Percentiles rank a stretch among this genome's conserved stretches.
Conservation (phyloP, 2,888 invertebrate genomes). For the Aricia artaxerxes region DNA sequence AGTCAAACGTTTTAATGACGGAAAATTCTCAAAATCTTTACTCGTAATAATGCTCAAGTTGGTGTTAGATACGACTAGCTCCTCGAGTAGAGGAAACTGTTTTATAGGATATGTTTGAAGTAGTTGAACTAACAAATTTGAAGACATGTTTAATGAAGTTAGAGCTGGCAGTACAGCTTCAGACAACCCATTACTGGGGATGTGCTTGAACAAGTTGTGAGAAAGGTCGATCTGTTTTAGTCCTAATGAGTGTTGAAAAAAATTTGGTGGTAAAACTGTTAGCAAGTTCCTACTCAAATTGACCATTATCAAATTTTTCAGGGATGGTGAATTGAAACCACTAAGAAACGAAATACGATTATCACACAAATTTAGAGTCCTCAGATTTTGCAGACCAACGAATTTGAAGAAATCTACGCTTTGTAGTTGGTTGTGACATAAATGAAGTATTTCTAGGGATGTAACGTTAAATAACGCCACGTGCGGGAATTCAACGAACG, state of each 20-base stretch:
- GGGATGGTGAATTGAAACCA: conserved; percentile 87
- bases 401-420: conserved; percentile 88
- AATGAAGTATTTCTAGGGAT: conserved; percentile 85
- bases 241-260: conserved; percentile 86
- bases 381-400: conserved; percentile 86
- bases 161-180: conserved; percentile 86
- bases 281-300: conserved; percentile 89
- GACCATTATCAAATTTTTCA: conserved; percentile 86
- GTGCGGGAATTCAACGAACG: conserved; percentile 88
- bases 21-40: conserved; percentile 92
- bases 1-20: conserved; percentile 87
- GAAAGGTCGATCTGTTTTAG: conserved; percentile 89
- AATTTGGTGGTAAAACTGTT: conserved; percentile 89
- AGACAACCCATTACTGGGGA: conserved; percentile 88
- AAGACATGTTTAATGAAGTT: conserved; percentile 89
- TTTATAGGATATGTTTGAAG: conserved; percentile 86
- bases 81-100: conserved; percentile 88
- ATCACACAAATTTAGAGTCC: conserved; percentile 86
- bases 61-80: conserved; percentile 88
- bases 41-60: conserved; percentile 91
- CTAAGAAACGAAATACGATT: conserved; percentile 88
- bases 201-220: conserved; percentile 88
- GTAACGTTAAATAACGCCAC: conserved; percentile 88
- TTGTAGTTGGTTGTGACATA: conserved; percentile 84
- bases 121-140: conserved; percentile 88